A percentile compares a stretch with the other conserved stretches of the same genome.
These are phyloP conservation scores for Coturnix japonica DNA, from an alignment of 2,113 vertebrate species.

Conservation along the genomic window DNA sequence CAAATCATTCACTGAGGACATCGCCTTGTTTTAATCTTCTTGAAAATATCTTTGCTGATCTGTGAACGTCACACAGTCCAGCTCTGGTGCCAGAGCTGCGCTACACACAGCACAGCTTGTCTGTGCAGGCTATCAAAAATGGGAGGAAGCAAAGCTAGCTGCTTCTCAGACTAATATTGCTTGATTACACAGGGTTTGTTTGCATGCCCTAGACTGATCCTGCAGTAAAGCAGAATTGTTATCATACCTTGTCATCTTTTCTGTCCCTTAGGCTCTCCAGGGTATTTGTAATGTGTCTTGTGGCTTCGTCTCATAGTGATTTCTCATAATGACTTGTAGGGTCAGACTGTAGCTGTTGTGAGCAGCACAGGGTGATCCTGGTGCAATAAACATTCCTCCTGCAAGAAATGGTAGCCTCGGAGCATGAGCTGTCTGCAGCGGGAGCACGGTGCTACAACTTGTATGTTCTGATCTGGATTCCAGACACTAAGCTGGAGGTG, in stretches of 20 bases:
- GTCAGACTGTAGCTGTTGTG: background rate
- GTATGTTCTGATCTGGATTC: background rate
- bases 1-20: background rate
- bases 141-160: background rate
- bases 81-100: accelerated
- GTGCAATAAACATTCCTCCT: background rate
- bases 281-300: background rate
- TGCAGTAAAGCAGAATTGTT: conserved; percentile 24
- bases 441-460: background rate
- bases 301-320: background rate
- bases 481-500: background rate
- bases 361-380: background rate
- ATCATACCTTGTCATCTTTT: background rate
- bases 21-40: background rate
- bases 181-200: background rate
- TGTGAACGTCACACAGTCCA: background rate
- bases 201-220: background rate
- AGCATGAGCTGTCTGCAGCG: accelerated
- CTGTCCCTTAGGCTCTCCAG: background rate
- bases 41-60: background rate
- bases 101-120: background rate
- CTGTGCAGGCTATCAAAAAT: background rate
- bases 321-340: background rate
- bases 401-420: accelerated
- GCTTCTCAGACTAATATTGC: background rate